Evolutionary conservation across 2,888 invertebrate species (phyloP).

Genomic region (Polydrusus pterygomalis): DNA sequence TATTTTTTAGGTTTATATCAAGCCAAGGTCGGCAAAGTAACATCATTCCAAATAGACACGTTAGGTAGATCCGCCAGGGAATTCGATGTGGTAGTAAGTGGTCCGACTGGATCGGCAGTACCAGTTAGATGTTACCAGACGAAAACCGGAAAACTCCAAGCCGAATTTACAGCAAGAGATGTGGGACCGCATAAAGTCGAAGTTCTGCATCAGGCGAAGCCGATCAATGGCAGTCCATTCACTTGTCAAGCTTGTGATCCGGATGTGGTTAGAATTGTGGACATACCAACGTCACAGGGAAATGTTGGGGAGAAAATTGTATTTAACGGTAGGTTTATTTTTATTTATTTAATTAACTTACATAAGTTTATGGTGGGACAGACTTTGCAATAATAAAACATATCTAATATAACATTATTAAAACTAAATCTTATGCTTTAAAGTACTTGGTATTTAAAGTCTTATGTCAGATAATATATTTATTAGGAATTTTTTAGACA

Average conservation of each 20-base stretch:
- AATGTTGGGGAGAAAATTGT: conserved; percentile 88
- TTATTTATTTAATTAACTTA: too few species aligned
- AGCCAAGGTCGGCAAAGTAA: conserved; percentile 86
- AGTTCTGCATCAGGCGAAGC: conserved; percentile 91
- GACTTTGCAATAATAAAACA: too few species aligned
- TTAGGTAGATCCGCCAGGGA: conserved; percentile 89
- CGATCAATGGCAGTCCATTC: conserved; percentile 94
- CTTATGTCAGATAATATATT: too few species aligned
- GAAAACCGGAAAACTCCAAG: conserved; percentile 94
- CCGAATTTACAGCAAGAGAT: conserved; percentile 92
- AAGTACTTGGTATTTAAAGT: too few species aligned
- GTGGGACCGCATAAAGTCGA: conserved; percentile 83
- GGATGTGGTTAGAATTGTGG: conserved; percentile 85
- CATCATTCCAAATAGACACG: conserved; percentile 92
- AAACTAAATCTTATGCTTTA: too few species aligned
- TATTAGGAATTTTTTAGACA: too few species aligned
- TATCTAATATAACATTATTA: too few species aligned
- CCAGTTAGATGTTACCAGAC: conserved; percentile 91
- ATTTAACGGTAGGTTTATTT: conserved; percentile 78
- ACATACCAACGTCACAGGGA: conserved; percentile 83
- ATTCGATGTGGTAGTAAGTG: conserved; percentile 90
- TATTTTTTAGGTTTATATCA: conserved; percentile 84
- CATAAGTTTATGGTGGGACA: too few species aligned
- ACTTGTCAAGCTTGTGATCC: conserved; percentile 94
- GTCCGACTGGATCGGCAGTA: conserved; percentile 70